These are phyloP conservation scores for Megalops cyprinoides DNA, from an alignment of 2,797 vertebrate genomes.

Conservation along the genomic window DNA sequence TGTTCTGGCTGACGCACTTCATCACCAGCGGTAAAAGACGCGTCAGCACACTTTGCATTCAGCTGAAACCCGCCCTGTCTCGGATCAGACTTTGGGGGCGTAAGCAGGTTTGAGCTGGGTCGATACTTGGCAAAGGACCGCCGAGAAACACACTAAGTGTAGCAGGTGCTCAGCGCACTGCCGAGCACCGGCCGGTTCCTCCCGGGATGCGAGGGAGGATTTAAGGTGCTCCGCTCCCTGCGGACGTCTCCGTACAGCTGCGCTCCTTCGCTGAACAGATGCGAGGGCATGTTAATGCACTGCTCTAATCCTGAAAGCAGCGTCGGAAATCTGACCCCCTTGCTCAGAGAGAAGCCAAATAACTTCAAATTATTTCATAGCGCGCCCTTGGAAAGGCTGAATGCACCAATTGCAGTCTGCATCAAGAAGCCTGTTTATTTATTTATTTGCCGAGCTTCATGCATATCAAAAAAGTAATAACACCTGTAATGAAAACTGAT, in stretches of 20 bases:
- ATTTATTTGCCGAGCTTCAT: neutral
- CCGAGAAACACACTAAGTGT: conserved; percentile 52
- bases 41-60: conserved; percentile 36
- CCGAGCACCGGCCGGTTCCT: conserved; percentile 55
- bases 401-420: neutral
- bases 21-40: conserved; percentile 43
- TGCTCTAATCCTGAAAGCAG: conserved; percentile 38
- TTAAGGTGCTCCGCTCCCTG: conserved; percentile 41
- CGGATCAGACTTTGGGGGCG: conserved; percentile 61
- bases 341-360: neutral
- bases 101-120: conserved; percentile 68
- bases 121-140: conserved; percentile 65
- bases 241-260: conserved; percentile 30
- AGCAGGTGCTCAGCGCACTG: conserved; percentile 59
- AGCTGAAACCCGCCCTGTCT: conserved; percentile 61
- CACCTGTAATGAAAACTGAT: neutral
- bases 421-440: neutral
- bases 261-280: conserved; percentile 30
- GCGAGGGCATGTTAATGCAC: conserved; percentile 37
- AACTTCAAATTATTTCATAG: neutral
- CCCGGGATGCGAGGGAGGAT: conserved; percentile 48
- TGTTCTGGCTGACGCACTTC: conserved; percentile 49
- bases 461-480: neutral
- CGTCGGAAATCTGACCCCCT: conserved; percentile 30
- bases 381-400: neutral